phyloP scores from a whole-genome alignment of 1,140 invertebrate genomes.

The Campoletis sonorensis region DNA sequence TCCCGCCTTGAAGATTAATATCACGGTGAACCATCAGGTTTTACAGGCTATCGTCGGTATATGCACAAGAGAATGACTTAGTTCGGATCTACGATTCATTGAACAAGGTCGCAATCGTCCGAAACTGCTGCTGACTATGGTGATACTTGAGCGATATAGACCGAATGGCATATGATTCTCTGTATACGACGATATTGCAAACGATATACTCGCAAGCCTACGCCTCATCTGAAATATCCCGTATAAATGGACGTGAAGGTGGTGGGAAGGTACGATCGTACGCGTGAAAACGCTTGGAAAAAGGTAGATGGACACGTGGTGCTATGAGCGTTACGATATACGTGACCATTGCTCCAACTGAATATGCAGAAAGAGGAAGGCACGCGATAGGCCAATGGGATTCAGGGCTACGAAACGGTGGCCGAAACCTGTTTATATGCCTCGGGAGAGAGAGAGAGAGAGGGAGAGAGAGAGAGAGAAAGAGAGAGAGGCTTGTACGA shows the following conservation, averaged over 20 bases:
- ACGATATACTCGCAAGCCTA: conserved; percentile 50
- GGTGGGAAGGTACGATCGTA: background rate
- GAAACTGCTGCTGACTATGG: conserved; percentile 12
- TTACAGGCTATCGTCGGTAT: background rate
- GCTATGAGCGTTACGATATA: conserved; percentile 70
- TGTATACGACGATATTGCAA: conserved; percentile 9
- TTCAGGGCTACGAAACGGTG: conserved; percentile 55
- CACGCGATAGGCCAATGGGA: conserved; percentile 49
- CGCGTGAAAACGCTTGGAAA: conserved; percentile 20
- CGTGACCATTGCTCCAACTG: conserved; percentile 61
- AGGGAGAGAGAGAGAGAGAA: background rate
- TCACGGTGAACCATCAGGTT: background rate
- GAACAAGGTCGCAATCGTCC: conserved; percentile 5
- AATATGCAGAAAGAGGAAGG: background rate
- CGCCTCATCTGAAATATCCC: conserved; percentile 21
- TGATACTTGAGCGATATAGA: background rate
- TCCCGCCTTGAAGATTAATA: background rate
- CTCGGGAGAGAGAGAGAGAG: background rate
- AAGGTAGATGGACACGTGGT: conserved; percentile 60
- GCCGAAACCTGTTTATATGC: conserved; percentile 24
- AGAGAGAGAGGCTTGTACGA: conserved; percentile 50
- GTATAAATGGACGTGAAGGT: background rate
- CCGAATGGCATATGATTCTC: background rate
- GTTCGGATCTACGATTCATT: background rate
- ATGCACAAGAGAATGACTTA: background rate